Evolutionary conservation across 2,113 vertebrate genomes (phyloP).

Genomic region (Anhinga anhinga): DNA sequence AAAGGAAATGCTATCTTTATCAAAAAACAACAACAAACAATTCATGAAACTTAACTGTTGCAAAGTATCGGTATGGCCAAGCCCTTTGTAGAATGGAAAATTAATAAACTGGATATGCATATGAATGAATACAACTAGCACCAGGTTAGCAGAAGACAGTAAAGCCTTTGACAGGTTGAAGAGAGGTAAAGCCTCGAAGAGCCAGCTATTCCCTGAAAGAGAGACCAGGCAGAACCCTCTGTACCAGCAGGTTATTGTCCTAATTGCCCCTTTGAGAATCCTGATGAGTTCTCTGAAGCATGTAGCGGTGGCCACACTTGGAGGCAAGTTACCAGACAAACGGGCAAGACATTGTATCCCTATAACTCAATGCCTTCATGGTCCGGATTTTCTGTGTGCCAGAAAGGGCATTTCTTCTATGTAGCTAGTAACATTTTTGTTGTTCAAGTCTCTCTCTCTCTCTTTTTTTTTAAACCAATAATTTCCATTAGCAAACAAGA

Average conservation of each 20-base stretch:
- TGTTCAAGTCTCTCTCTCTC: slow-evolving; percentile 6
- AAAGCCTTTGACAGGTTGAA: not conserved
- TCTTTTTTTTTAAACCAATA: not conserved
- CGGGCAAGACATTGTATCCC: not conserved
- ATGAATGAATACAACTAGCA: not conserved
- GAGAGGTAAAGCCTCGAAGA: not conserved
- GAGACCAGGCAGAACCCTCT: not conserved
- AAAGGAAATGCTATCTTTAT: not conserved
- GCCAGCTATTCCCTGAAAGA: not conserved
- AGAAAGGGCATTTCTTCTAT: not conserved
- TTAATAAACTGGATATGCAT: not conserved
- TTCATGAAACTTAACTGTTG: not conserved
- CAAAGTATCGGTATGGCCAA: not conserved
- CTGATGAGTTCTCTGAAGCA: not conserved
- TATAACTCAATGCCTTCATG: not conserved
- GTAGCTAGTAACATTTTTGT: slow-evolving; percentile 34
- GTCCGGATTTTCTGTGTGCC: slow-evolving; percentile 1
- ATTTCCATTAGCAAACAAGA: slow-evolving; percentile 62
- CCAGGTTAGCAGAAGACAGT: not conserved
- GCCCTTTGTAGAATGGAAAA: not conserved
- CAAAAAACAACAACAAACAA: slow-evolving; percentile 30
- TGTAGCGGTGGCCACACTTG: not conserved
- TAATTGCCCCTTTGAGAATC: not conserved
- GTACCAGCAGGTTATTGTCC: not conserved
- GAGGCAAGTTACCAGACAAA: not conserved